Evolutionary conservation across 2,113 vertebrate species (phyloP), one percentile per base, ranked within the genome.

Genomic region (Oreotrochilus melanogaster): DNA sequence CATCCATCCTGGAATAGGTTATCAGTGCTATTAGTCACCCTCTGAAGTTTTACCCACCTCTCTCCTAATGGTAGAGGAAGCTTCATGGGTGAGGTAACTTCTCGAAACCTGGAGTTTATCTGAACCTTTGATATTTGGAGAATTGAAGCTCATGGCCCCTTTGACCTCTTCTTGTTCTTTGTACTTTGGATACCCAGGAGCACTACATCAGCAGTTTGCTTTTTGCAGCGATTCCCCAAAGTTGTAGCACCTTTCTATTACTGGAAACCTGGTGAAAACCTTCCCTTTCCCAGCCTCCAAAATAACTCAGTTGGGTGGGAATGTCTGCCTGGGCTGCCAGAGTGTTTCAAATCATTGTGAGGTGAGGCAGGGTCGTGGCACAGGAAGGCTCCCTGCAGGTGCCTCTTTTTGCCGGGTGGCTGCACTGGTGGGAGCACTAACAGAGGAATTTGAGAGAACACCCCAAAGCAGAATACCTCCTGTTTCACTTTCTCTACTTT

Each of bases 381-480:
- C 76, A 81, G 96, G 86, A 84, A 73, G 65, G 65, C 23, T 93
- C 92, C 60, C 91, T 84, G 93, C 70, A 75, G 95, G 95, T 91
- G 84, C 53, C 80, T 23, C 64, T 81, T 43, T 30, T 92, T 80
- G 87, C 66, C 1, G 9, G 56, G 4, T 0, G 11, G 69, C 64
- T 72, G 74, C 75, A 14, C 5, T 54, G 0, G 0, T 54, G 54
- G 22, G 10, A 47, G 42, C 31, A 2, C 61, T 7, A 13, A 3
- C 1, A 1, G 37, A 48, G 45, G 43, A 23, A 39, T 53, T 15
- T 39, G 27, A 54, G 73, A 43, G 50, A 3, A 23, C 31, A 2
- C 33, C 24, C 88, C 16, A 18, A 15, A 56, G 86, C 37, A 17
- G 9, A 60, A 25, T 7, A 7, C 24, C 42, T 78, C 70, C 80